Percentiles rank a stretch among this genome's conserved stretches.
phyloP scores from a whole-genome alignment of 2,113 vertebrate species.

The Orthochromis indermauri region DNA sequence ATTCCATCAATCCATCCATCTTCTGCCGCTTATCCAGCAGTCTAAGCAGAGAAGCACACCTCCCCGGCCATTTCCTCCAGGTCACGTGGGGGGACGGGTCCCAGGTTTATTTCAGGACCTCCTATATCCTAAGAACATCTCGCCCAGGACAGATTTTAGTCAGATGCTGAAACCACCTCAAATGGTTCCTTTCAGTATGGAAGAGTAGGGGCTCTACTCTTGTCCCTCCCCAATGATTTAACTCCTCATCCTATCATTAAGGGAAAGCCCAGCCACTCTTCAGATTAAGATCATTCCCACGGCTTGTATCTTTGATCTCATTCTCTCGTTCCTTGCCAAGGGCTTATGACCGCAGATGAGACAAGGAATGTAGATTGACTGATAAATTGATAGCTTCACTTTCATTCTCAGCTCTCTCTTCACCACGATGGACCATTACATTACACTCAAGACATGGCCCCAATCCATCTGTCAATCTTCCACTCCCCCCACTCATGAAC shows the following conservation, averaged over 20 bases:
- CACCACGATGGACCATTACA: neutral
- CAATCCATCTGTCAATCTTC: neutral
- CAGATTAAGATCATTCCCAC: neutral
- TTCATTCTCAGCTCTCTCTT: neutral
- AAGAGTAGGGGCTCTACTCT: neutral
- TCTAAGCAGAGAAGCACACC: neutral
- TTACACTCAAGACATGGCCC: neutral
- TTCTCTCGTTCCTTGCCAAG: neutral
- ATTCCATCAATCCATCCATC: neutral
- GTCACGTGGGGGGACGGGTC: neutral
- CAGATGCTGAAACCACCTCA: neutral
- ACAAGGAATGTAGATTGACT: neutral
- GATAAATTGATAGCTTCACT: neutral
- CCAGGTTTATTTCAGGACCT: neutral
- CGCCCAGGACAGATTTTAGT: accelerated
- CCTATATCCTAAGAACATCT: neutral
- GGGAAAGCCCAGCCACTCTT: neutral
- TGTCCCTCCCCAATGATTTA: neutral
- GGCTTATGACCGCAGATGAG: neutral
- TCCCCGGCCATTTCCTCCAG: neutral
- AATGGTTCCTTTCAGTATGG: neutral
- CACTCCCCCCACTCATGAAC: neutral
- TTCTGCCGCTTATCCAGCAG: neutral
- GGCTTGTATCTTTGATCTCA: neutral
- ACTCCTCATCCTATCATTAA: neutral